A percentile compares a stretch with the other conserved stretches of the same genome.
These are phyloP conservation scores for Zelleria hepariella DNA, from an alignment of 2,888 invertebrate species.

Conservation along the genomic window DNA sequence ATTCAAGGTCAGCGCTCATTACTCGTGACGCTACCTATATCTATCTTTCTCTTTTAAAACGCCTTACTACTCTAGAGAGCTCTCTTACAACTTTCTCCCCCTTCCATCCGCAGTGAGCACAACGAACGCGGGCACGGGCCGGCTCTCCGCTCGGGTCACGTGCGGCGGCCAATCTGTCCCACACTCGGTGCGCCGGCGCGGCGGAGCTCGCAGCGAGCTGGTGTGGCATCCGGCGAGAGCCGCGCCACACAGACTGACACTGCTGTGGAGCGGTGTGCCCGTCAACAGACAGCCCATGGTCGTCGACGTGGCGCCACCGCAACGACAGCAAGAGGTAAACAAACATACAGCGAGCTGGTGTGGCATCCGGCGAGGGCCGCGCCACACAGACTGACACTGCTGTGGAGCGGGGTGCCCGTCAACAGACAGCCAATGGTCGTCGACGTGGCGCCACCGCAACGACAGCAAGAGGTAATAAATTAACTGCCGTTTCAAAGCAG, in stretches of 20 bases:
- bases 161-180: constrained; percentile 87
- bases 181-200: constrained; percentile 83
- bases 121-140: constrained; percentile 87
- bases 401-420: constrained; percentile 88
- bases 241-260: constrained; percentile 88
- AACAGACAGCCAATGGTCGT: constrained; percentile 64
- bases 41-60: too few species aligned
- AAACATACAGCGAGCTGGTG: constrained; percentile 49
- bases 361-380: constrained; percentile 91
- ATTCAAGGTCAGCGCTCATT: too few species aligned
- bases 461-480: constrained; percentile 74
- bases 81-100: too few species aligned
- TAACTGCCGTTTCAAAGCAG: neutral
- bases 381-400: constrained; percentile 87
- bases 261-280: constrained; percentile 90
- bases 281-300: constrained; percentile 66
- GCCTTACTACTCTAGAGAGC: too few species aligned
- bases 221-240: constrained; percentile 90
- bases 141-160: constrained; percentile 83
- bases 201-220: constrained; percentile 81
- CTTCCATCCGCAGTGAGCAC: constrained; percentile 72
- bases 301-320: constrained; percentile 73
- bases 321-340: constrained; percentile 75
- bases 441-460: constrained; percentile 74
- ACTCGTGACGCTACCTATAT: too few species aligned